phyloP scores from a whole-genome alignment of 2,888 invertebrate species.

The Cylindroiulus punctatus region DNA sequence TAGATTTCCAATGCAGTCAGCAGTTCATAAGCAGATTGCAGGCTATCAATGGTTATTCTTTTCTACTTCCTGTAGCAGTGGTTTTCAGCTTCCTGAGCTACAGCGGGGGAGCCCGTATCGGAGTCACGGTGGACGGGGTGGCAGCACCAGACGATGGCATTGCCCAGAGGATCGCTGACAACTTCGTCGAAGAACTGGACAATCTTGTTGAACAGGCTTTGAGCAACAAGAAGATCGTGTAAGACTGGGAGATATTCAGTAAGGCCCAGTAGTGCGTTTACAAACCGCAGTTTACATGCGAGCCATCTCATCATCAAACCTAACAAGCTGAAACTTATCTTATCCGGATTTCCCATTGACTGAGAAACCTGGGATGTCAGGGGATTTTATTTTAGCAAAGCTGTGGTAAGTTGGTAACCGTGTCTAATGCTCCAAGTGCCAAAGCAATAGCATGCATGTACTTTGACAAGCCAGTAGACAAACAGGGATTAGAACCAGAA shows the following conservation, averaged over 20 bases:
- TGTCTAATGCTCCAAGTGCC: neutral
- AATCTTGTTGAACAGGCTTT: neutral
- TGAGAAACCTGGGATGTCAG: no score
- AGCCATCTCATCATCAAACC: neutral
- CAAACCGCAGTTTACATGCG: neutral
- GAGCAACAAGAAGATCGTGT: no score
- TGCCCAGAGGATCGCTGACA: neutral
- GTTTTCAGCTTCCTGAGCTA: conserved; percentile 19
- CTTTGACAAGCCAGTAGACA: no score
- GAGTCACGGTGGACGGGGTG: conserved; percentile 42
- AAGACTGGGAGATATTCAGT: no score
- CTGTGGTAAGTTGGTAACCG: no score
- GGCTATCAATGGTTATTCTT: no score
- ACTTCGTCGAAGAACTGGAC: neutral
- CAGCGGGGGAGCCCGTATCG: conserved; percentile 37
- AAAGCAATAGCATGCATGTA: neutral
- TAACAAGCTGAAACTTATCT: neutral
- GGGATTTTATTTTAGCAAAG: no score
- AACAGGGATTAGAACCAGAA: neutral
- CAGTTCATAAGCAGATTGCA: no score
- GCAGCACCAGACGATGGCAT: conserved; percentile 27
- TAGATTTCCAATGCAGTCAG: no score
- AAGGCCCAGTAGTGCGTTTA: no score
- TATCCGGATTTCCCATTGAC: no score
- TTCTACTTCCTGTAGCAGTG: neutral